phyloP scores from a whole-genome alignment of 2,797 vertebrate species.

The Anabacerthia variegaticeps region DNA sequence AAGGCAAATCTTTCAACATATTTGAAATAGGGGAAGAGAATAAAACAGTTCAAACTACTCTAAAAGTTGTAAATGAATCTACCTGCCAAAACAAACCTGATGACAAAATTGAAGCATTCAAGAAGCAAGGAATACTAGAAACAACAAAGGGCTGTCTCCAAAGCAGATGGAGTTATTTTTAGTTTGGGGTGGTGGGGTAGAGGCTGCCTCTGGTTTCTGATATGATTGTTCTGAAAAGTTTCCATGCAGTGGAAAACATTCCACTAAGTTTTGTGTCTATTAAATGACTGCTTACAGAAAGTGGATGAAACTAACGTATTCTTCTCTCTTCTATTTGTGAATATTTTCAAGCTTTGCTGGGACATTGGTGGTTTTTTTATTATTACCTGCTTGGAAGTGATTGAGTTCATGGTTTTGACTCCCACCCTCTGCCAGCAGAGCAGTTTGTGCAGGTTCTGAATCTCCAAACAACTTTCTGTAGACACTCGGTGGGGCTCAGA shows the following conservation, averaged over 20 bases:
- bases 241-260: not conserved
- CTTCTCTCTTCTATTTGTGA: not conserved
- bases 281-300: not conserved
- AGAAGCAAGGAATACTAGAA: not conserved
- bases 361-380: not conserved
- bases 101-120: slow-evolving; percentile 15
- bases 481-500: not conserved
- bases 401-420: not conserved
- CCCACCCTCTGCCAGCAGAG: not conserved
- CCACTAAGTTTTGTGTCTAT: not conserved
- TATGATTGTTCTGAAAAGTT: not conserved
- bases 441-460: not conserved
- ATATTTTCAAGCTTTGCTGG: not conserved
- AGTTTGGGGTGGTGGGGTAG: not conserved
- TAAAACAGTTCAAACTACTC: not conserved
- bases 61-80: slow-evolving; percentile 7
- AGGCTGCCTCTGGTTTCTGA: not conserved
- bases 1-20: slow-evolving; percentile 20
- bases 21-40: not conserved
- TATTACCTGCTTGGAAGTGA: not conserved
- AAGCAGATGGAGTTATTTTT: not conserved
- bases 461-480: not conserved
- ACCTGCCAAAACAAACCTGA: slow-evolving; percentile 20
- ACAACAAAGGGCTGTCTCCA: not conserved
- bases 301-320: not conserved